Conservation (phyloP, 2,797 vertebrate genomes). For the Melanotaenia parkinsoni region DNA sequence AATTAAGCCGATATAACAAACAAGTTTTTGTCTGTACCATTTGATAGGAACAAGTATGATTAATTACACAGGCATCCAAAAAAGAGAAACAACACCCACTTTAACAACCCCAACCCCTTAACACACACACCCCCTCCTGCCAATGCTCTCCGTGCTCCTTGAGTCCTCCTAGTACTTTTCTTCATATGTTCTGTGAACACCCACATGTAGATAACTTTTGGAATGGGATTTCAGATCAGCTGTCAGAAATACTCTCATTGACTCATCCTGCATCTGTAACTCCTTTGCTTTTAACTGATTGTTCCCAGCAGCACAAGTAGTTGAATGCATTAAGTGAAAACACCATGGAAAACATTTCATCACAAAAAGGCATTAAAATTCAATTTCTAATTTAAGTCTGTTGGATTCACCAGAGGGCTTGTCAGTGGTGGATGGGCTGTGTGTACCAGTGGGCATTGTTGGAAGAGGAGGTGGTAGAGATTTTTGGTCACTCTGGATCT, state of each 20-base stretch:
- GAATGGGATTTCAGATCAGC: too few relatives aligned
- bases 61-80: background rate
- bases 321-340: background rate
- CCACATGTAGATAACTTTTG: too few relatives aligned
- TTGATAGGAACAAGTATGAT: constrained; percentile 23
- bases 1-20: constrained; percentile 37
- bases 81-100: background rate
- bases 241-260: too few relatives aligned
- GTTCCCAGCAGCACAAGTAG: background rate
- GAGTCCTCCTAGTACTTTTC: too few relatives aligned
- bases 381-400: background rate
- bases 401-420: constrained; percentile 93
- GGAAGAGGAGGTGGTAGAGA: constrained; percentile 87
- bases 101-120: background rate
- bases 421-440: constrained; percentile 91
- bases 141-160: too few relatives aligned
- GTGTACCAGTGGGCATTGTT: constrained; percentile 93
- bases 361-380: constrained; percentile 10
- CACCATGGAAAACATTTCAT: background rate
- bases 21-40: constrained; percentile 28
- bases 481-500: constrained; percentile 97
- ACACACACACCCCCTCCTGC: too few relatives aligned
- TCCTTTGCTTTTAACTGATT: too few relatives aligned
- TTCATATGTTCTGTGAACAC: too few relatives aligned
- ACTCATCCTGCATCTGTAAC: too few relatives aligned